Conservation (phyloP, 2,797 vertebrate species). For the Salarias fasciatus region DNA sequence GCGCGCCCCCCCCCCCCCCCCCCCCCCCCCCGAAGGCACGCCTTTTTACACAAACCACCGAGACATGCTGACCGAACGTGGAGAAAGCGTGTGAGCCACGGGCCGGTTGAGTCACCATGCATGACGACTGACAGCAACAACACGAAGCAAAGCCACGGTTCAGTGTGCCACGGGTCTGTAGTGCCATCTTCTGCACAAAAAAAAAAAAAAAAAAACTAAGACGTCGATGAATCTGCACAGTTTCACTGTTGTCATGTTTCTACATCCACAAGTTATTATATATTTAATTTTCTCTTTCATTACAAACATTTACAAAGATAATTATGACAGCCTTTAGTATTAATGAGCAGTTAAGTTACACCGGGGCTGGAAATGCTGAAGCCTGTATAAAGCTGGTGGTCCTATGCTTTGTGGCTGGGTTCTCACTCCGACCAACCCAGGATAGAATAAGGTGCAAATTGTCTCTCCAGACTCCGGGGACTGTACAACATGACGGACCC, state of each 20-base stretch:
- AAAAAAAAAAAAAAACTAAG: constrained; percentile 62
- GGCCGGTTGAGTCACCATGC: constrained; percentile 80
- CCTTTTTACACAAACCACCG: constrained; percentile 82
- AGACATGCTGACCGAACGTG: constrained; percentile 63
- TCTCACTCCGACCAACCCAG: constrained; percentile 41
- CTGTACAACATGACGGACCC: constrained; percentile 47
- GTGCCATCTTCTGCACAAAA: constrained; percentile 59
- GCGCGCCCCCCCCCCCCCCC: too few species aligned
- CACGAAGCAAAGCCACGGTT: constrained; percentile 74
- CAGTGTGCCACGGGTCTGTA: constrained; percentile 60
- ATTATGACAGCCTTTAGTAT: constrained; percentile 63
- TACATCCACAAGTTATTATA: constrained; percentile 58
- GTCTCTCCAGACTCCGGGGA: constrained; percentile 48
- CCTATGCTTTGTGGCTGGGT: constrained; percentile 52
- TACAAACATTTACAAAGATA: constrained; percentile 77
- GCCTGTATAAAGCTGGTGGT: constrained; percentile 55
- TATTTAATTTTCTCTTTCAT: constrained; percentile 54
- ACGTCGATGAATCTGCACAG: constrained; percentile 53
- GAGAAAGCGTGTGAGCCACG: constrained; percentile 44
- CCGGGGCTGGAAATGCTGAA: constrained; percentile 53
- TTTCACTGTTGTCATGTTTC: constrained; percentile 54
- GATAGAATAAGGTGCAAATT: constrained; percentile 69
- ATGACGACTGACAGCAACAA: constrained; percentile 77
- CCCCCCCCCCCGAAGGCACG: too few species aligned
- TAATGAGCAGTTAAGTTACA: constrained; percentile 53